Conservation (phyloP, 1,140 invertebrate species). For the Drosophila pandora region DNA sequence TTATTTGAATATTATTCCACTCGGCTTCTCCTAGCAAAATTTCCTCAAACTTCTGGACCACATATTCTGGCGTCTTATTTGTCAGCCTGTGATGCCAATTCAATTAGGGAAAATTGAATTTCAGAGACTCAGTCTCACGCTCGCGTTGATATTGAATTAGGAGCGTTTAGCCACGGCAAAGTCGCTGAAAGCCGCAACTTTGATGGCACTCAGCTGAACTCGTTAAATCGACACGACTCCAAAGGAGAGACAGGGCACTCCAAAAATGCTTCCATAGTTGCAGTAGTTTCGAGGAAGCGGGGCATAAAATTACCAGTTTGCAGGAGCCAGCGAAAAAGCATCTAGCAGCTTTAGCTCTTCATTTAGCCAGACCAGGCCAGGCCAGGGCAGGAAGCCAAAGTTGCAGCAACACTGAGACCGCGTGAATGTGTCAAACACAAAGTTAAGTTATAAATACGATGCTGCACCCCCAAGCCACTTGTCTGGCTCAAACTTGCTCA, state of each 20-base stretch:
- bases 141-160: slow-evolving; percentile 66
- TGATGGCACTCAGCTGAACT: slow-evolving; percentile 60
- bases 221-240: slow-evolving; percentile 53
- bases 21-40: neutral
- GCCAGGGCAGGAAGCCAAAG: slow-evolving; percentile 44
- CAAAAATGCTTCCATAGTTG: slow-evolving; percentile 12
- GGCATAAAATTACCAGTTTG: slow-evolving; percentile 77
- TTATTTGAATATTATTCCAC: neutral
- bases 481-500: slow-evolving; percentile 1
- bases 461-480: slow-evolving; percentile 41
- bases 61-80: slow-evolving; percentile 3
- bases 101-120: slow-evolving; percentile 70
- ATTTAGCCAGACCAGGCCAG: slow-evolving; percentile 48
- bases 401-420: slow-evolving; percentile 46
- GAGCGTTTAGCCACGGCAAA: slow-evolving; percentile 50
- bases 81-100: slow-evolving; percentile 34
- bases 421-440: slow-evolving; percentile 80
- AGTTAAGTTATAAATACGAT: slow-evolving; percentile 81
- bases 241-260: slow-evolving; percentile 1
- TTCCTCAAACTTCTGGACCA: neutral
- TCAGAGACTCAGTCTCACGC: slow-evolving; percentile 17
- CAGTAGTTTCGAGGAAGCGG: slow-evolving; percentile 45
- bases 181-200: slow-evolving; percentile 52
- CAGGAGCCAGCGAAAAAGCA: neutral
- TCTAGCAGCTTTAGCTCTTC: slow-evolving; percentile 46